Percentiles rank a stretch among this genome's conserved stretches.
Conservation (phyloP, 1,140 invertebrate species). For the Heliconius eleuchia region DNA sequence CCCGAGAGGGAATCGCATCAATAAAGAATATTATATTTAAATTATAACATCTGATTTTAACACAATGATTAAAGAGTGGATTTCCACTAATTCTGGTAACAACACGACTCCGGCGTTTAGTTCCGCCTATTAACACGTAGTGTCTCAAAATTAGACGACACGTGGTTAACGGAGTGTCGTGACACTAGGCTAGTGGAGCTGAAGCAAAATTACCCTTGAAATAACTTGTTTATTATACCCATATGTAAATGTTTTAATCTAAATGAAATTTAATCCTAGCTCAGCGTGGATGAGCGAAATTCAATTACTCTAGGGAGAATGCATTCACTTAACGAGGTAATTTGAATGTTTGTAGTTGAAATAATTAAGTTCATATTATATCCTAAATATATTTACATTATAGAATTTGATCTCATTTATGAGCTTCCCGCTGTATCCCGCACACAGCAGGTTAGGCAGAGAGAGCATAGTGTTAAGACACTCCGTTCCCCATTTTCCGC, state of each 20-base stretch:
- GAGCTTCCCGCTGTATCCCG: no score
- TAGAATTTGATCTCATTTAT: no score
- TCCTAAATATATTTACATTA: neutral
- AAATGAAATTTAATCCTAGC: neutral
- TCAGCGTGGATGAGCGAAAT: neutral
- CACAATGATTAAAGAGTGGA: neutral
- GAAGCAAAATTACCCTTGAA: neutral
- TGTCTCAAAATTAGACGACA: neutral
- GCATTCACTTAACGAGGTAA: neutral
- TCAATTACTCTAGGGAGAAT: constrained; percentile 5
- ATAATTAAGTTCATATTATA: neutral
- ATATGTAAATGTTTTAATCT: neutral
- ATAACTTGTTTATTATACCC: neutral
- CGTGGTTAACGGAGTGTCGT: neutral
- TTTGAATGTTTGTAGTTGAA: neutral
- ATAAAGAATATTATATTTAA: no score
- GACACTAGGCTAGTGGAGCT: neutral
- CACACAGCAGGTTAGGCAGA: no score
- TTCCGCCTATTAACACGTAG: neutral
- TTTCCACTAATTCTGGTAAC: neutral
- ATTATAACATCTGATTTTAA: no score
- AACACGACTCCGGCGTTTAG: no score
- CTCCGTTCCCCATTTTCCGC: no score
- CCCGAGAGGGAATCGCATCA: no score
- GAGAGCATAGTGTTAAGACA: no score